phyloP scores from a whole-genome alignment of 2,797 vertebrate species.

The Tiaroga cobitis region DNA sequence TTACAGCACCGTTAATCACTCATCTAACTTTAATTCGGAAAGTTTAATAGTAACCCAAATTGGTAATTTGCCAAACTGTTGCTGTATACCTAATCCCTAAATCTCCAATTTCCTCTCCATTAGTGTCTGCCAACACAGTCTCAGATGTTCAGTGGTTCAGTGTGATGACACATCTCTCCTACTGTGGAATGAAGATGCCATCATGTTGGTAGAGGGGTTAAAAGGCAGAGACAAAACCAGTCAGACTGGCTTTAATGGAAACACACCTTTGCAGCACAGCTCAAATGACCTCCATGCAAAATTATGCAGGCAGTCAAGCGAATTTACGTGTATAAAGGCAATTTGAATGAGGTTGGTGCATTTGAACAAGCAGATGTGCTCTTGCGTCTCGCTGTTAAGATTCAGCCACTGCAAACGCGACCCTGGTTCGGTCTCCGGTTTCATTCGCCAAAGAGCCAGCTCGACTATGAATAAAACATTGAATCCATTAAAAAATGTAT shows the following conservation, averaged over 20 bases:
- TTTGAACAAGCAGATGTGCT: conserved; percentile 38
- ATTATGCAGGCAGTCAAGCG: conserved; percentile 42
- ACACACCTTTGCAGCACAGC: conserved; percentile 23
- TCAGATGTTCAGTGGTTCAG: conserved; percentile 60
- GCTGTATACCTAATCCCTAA: conserved; percentile 21
- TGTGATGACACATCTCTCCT: conserved; percentile 40
- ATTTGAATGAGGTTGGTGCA: conserved; percentile 54
- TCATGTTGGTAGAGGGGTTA: conserved; percentile 34
- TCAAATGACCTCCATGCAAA: conserved; percentile 56
- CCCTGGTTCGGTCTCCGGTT: conserved; percentile 59
- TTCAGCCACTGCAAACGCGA: conserved; percentile 59
- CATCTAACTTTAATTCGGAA: conserved; percentile 35
- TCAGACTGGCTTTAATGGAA: conserved; percentile 34
- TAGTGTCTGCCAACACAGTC: conserved; percentile 54
- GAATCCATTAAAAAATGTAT: conserved; percentile 81
- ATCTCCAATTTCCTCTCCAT: conserved; percentile 58
- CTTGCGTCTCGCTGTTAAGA: conserved; percentile 25
- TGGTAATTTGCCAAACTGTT: conserved; percentile 9
- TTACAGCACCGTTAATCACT: not conserved
- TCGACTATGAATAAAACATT: conserved; percentile 82
- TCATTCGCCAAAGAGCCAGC: conserved; percentile 67
- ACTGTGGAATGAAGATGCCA: conserved; percentile 27
- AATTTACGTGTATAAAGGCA: conserved; percentile 52
- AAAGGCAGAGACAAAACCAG: conserved; percentile 33
- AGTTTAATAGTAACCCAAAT: conserved; percentile 44